Evolutionary conservation across 92 coral and sea anemone species (phyloP).

Genomic region (Scolanthus callimorphus): DNA sequence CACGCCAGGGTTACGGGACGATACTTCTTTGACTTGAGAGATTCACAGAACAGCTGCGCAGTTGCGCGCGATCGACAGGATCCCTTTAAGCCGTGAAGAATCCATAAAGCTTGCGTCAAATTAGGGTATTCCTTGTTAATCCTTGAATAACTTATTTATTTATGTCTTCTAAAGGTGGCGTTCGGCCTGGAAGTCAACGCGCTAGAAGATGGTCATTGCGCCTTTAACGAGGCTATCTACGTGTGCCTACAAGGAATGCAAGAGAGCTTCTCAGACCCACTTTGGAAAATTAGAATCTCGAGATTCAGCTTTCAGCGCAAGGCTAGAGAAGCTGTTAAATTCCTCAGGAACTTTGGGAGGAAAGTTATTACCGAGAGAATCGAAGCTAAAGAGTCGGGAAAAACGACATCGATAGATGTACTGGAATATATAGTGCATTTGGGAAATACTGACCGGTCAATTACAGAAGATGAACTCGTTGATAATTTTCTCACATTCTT

Average conservation of each 20-base stretch:
- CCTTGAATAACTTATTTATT: no score
- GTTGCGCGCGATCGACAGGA: no score
- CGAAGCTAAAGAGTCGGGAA: conserved; percentile 31
- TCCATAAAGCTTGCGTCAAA: no score
- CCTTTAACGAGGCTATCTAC: conserved; percentile 39
- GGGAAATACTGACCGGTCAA: conserved; percentile 16
- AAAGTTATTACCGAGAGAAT: conserved; percentile 34
- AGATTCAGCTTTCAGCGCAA: conserved; percentile 15
- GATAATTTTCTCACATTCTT: conserved; percentile 57
- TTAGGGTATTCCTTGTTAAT: no score
- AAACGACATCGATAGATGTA: conserved; percentile 38
- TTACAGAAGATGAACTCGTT: conserved; percentile 36
- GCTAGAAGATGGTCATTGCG: conserved; percentile 25
- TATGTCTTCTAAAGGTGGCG: no score
- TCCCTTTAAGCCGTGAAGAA: no score
- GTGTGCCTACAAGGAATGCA: conserved; percentile 31
- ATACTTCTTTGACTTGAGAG: no score
- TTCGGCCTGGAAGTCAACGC: no score
- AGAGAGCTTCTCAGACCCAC: conserved; percentile 11
- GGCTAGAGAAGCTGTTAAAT: conserved; percentile 19
- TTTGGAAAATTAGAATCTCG: conserved; percentile 30
- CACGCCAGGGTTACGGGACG: no score
- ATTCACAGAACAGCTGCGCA: no score
- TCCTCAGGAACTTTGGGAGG: conserved; percentile 42
- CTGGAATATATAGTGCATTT: conserved; percentile 40